These are phyloP conservation scores for Himalopsyche anomala DNA, from an alignment of 2,888 invertebrate species.

Conservation along the genomic window DNA sequence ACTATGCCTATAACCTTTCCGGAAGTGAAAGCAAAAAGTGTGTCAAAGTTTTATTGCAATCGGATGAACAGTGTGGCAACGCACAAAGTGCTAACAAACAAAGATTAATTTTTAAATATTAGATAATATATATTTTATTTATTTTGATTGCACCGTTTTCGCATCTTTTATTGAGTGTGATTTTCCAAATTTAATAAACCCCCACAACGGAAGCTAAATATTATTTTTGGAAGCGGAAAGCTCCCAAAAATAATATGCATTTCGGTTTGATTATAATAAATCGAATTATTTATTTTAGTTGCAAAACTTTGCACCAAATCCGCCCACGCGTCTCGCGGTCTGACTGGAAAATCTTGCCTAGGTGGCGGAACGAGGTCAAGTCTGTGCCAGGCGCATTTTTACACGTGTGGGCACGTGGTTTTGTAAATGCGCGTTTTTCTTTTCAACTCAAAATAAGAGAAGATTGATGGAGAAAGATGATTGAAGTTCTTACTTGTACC, in stretches of 20 bases:
- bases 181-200: neutral
- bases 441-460: neutral
- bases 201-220: neutral
- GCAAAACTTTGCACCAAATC: neutral
- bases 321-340: conserved; percentile 1
- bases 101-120: no score
- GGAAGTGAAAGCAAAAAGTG: no score
- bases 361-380: conserved; percentile 9
- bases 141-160: no score
- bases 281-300: neutral
- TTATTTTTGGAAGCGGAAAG: no score
- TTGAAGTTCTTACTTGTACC: neutral
- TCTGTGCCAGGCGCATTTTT: neutral
- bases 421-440: conserved; percentile 3
- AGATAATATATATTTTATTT: no score
- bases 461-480: neutral
- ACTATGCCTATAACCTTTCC: no score
- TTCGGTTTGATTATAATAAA: neutral
- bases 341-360: neutral
- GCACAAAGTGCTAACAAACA: no score
- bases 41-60: no score
- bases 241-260: neutral
- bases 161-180: no score
- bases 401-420: neutral
- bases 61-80: no score